Base-by-base conservation (phyloP, 2,888 invertebrate genomes). In the Drosophila rubida region DNA sequence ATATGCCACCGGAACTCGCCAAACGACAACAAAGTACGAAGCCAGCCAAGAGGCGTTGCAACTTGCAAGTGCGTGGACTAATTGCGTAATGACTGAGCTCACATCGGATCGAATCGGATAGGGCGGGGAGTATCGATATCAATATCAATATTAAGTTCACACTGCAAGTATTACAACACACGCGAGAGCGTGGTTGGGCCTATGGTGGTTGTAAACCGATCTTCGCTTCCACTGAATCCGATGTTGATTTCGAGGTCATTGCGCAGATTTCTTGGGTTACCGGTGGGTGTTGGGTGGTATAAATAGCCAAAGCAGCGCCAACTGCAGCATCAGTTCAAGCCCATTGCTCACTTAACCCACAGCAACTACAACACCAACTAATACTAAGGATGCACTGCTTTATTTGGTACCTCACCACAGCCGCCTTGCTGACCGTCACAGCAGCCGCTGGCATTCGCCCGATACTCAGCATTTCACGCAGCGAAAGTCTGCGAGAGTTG, bases 61-160 rank as follows among this genome's bases (percentile, higher is more conserved):
- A 69, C 22, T 41, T 49, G 46, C 73, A 73, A 69, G 75, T 77
- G 75, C 75, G 78, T 77, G 73, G 58, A 14, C 53, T 23, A 65
- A 66, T 73, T 76, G 62, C 75, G 60, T 60, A 78, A 78, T 51
- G 11, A n/a, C 0, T 42, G 46, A 9, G 41, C 9, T 37, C 7
- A 13, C 13, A 6, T 35, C 30, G 14, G 3, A 37, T 37, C 13
- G 35, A 13, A 7, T 41, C 30, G 14, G 6, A 7, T 25, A n/a
- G n/a, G n/a, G n/a, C n/a, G n/a, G 19, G 19, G 19, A 3, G 70
- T 66, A 70, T 71, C 62, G 59, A 46, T 63, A 58, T 60, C 72
- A 44, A 64, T 79, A 69, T 80, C 76, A 86, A 82, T 85, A 88
- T 84, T 80, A 84, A 87, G 88, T 82, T 84, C 80, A 85, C 11